Evolutionary conservation across 2,113 vertebrate genomes (phyloP), one percentile per base, ranked within the genome.

Genomic region (Hippoglossus stenolepis): DNA sequence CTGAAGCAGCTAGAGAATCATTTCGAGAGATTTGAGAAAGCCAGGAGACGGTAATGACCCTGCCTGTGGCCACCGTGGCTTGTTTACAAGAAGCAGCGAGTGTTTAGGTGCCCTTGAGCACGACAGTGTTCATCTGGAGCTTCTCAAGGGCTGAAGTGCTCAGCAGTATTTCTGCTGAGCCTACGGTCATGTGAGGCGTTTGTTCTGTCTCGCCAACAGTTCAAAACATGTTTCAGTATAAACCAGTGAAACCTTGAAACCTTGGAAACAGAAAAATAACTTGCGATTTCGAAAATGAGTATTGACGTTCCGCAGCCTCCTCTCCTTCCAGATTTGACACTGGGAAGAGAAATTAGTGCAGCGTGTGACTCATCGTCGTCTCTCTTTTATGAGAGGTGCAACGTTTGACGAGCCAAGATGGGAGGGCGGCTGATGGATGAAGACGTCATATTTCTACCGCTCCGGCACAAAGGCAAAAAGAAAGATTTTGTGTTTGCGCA

Each of bases 341-440:
- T 10, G 24, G 0, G 28, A 66, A 11, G 61, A 70, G 47, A 45
- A 72, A 68, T 47, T 13, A 10, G 31, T 38, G 24, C 35, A 35
- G 31, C 58, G 35, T 18, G 26, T 60, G 70, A 73, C 57, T 73
- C 69, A 40, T 15, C 57, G 24, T 21, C 35, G 15, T 38, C 20
- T 65, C 51, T 49, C 17, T 69, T 2, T 38, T 8, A 13, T 8
- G 62, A 51, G 59, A 78, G 65, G 17, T 56, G 70, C n/a, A 61
- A 35, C 20, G 23, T 31, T 65, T 63, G 65, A 47, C 11, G 0
- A 14, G 6, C 20, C 18, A 8, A 15, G 24, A 31, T 24, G 24
- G 45, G 24, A 61, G 28, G 51, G 7, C 3, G 1, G 1, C 26
- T 8, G 69, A 40, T 9, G 23, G 68, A 17, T 58, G 53, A 53